Evolutionary conservation across 2,113 vertebrate species (phyloP), one percentile per base, ranked within the genome.

Genomic region (Melierax canorus): DNA sequence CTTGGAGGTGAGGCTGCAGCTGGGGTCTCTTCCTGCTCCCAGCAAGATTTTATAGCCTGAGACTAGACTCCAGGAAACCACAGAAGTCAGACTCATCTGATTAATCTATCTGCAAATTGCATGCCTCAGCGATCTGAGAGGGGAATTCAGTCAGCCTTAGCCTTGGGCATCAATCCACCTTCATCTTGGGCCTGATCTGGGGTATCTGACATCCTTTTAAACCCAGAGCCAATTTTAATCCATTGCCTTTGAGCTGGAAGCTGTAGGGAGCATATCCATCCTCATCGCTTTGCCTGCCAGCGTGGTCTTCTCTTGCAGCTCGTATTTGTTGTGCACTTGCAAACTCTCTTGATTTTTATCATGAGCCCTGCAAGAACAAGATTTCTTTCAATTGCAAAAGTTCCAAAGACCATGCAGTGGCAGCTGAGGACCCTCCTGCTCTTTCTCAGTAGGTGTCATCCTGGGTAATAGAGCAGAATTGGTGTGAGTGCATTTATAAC

Each of bases 41-140:
- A 45, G 78, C 51, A 78, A 85, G 84, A 77, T 79, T 97, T 95
- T 97, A 97, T 97, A 97, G 88, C 76, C 84, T 26, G 43, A 94
- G 27, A 81, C 6, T 12, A 95, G 94, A 71, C 95, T 93, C 94
- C 96, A 97, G 97, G 95, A 97, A 97, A 97, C 96, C 97, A 22
- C 97, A 82, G 68, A 32, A 66, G 50, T 38, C 73, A 59, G 72
- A 71, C 39, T 87, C 58, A 95, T 94, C 92, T 94, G 86, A 78
- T 92, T 64, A 81, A 89, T 64, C 83, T 93, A 26, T 43, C 56
- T 73, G 58, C 53, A 85, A 94, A 68, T 8, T 86, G 91, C 94
- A 6, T 2, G 23, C 23, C 80, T 97, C 97, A 96, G 96, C 95
- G 1, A 26, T n/a, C 36, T 13, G 36, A 77, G 86, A 43, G 94